Percentiles rank a stretch among this genome's conserved stretches.
phyloP scores from a whole-genome alignment of 2,797 vertebrate genomes.

The Chloroceryle inda region DNA sequence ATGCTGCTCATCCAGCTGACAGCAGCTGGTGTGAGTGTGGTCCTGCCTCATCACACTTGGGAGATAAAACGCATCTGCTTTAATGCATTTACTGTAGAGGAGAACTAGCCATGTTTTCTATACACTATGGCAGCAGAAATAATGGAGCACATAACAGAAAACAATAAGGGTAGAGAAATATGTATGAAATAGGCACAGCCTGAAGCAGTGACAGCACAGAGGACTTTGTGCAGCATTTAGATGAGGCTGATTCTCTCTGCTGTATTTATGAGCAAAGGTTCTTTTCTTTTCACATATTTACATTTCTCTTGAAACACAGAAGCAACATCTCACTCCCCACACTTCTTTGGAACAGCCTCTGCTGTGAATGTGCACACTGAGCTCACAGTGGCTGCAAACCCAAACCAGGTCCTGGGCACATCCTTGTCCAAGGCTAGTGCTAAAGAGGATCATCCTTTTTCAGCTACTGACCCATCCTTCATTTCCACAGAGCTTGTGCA shows the following conservation, averaged over 20 bases:
- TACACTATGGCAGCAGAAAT: not conserved
- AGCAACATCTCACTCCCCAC: not conserved
- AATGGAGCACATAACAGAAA: not conserved
- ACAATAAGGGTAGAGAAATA: not conserved
- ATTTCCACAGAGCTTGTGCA: not conserved
- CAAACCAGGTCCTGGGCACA: accelerated
- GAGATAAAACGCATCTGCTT: not conserved
- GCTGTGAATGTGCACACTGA: not conserved
- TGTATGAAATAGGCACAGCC: not conserved
- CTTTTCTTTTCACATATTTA: not conserved
- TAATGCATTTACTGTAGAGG: not conserved
- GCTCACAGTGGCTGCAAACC: not conserved
- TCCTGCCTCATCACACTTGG: not conserved
- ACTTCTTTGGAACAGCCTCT: not conserved
- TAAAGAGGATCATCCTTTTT: not conserved
- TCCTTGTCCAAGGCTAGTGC: not conserved
- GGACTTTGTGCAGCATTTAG: not conserved
- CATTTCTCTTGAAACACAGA: not conserved
- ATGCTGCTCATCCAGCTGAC: not conserved
- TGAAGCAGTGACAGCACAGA: not conserved
- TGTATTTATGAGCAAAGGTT: not conserved
- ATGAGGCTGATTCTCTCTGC: not conserved
- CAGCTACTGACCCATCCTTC: not conserved
- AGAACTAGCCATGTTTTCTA: not conserved
- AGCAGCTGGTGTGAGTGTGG: not conserved